Base-by-base conservation (phyloP, 2,888 invertebrate species). In the Melanchra persicariae region DNA sequence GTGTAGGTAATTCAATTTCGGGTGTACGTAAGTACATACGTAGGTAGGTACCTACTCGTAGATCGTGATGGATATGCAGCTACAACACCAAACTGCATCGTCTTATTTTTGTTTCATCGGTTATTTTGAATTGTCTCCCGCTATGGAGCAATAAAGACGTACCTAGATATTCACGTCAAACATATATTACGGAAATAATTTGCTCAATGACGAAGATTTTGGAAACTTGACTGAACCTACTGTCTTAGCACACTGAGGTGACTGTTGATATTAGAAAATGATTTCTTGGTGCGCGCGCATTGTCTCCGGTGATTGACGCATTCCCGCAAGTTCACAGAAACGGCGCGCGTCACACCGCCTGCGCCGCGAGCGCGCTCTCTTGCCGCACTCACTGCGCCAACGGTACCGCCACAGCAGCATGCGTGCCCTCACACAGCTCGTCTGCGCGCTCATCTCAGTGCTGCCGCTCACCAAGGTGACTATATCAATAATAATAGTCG, bases 221-320 rank as follows among this genome's bases (percentile, higher is more conserved):
- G 5, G 12, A n/a, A 40, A 15, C 5, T 19, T 43, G 5, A 19
- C 5, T 30, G 43, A 34, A 57, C 57, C 12, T 45, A 30, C 2
- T 34, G n/a, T 47, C 15, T n/a, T 34, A 10, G 10, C 37, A n/a
- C 26, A 17, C 12, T 26, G 26, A 26, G 10, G 4, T 30, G 26
- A 43, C 10, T 40, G 64, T 52, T 67, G 62, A 43, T 15, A 67
- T 40, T 22, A 49, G n/a, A 51, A 37, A 30, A 40, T 15, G 40
- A 40, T n/a, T 7, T 54, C n/a, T 30, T 2, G n/a, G 12, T 34
- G 22, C 30, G 26, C 19, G 45, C n/a, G 45, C 8, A 19, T 22
- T 43, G 64, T 45, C 22, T 52, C 54, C 65, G 45, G 65, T 45
- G 37, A 69, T 64, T 69, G 34, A 45, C 17, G 12, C 68, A 69